phyloP scores from a whole-genome alignment of 2,797 vertebrate genomes.

The Sebastes hubbsi region DNA sequence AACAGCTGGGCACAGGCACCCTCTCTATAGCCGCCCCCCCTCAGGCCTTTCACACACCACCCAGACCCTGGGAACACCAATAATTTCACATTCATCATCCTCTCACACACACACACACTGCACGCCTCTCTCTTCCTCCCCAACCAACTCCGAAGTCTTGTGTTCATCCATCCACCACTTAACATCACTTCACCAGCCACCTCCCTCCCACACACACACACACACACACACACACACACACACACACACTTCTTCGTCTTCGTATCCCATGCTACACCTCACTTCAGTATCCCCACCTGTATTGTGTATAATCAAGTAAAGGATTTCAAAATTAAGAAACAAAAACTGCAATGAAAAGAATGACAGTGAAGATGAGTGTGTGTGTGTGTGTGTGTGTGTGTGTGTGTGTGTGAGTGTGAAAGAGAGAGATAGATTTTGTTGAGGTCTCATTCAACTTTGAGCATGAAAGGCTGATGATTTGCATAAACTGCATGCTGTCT shows the following conservation, averaged over 20 bases:
- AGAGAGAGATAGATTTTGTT: slow-evolving; percentile 67
- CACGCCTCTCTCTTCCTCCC: slow-evolving; percentile 10
- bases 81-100: slow-evolving; percentile 93
- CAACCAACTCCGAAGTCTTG: background rate
- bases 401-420: background rate
- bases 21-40: background rate
- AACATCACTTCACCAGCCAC: background rate
- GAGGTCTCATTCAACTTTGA: slow-evolving; percentile 90
- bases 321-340: slow-evolving; percentile 29
- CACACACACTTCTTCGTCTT: background rate
- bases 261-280: slow-evolving; percentile 48
- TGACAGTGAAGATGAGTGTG: slow-evolving; percentile 65
- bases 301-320: background rate
- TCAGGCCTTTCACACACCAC: slow-evolving; percentile 83
- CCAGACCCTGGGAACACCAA: slow-evolving; percentile 95
- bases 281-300: slow-evolving; percentile 1
- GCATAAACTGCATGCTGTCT: slow-evolving; percentile 90
- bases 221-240: background rate
- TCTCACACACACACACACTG: slow-evolving; percentile 9
- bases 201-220: background rate
- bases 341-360: slow-evolving; percentile 58
- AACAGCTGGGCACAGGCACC: slow-evolving; percentile 90
- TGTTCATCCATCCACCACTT: slow-evolving; percentile 15
- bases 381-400: slow-evolving; percentile 15
- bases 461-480: slow-evolving; percentile 88